Base-by-base conservation (phyloP, 2,113 vertebrate species). In the Recurvirostra avosetta region DNA sequence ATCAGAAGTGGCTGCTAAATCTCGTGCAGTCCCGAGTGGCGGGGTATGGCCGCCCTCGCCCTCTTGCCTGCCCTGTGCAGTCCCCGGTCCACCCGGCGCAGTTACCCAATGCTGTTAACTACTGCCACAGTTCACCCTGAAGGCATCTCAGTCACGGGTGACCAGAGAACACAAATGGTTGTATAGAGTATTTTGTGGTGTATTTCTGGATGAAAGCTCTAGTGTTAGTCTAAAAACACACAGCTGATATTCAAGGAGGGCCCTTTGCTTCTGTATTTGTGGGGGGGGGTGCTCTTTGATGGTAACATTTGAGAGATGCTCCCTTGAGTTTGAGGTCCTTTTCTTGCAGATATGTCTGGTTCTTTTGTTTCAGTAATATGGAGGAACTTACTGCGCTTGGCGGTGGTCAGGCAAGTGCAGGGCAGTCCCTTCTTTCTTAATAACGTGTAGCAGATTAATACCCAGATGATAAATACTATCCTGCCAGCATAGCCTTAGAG, bases 81-180 rank as follows among this genome's bases (percentile, higher is more conserved):
- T 22, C 40, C 62, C 72, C 2, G 2, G 6, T 5, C 15, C 52
- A 8, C 52, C 21, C 49, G 21, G 62, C 0, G 0, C 1, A 13
- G 58, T 34, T 38, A 18, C n/a, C 52, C 40, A 3, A 0, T 21
- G 41, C 71, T 61, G 32, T 23, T 66, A 19, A 43, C 26, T 27
- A 16, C 23, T 4, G 40, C 40, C 3, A 2, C 34, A 3, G 6
- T 22, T 79, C 71, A 49, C 52, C 45, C 70, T 27, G 1, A 22
- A 65, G 79, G 21, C 53, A 18, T 49, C 36, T 66, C 41, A 1
- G 59, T 52, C 50, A 22, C 1, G 0, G 40, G 3, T 74, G 29
- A 62, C 20, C n/a, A 38, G 55, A 55, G 74, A 43, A 6, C 38
- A 27, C 30, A 36, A 15, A 19, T 8, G 38, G 38, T 25, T 59